A percentile compares a stretch with the other conserved stretches of the same genome.
phyloP scores from a whole-genome alignment of 2,888 invertebrate species.

The Kuschelorhynchus macadamiae region DNA sequence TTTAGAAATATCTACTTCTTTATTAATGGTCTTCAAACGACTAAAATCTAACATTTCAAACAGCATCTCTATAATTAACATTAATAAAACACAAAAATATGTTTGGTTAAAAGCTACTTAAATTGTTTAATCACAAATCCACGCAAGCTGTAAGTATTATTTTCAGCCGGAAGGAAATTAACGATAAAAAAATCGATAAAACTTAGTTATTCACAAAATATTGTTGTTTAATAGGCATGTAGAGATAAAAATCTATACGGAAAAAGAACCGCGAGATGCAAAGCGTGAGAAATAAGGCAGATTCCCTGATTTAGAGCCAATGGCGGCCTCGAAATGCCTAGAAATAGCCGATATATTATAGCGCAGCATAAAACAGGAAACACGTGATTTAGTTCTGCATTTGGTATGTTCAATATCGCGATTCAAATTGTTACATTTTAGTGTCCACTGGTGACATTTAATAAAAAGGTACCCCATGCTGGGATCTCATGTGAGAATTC shows the following conservation, averaged over 20 bases:
- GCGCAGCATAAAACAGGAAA: slow-evolving; percentile 29
- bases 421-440: slow-evolving; percentile 25
- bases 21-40: too few species aligned
- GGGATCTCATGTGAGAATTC: slow-evolving; percentile 6
- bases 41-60: too few species aligned
- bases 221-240: slow-evolving; percentile 25
- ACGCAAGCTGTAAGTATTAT: too few species aligned
- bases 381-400: slow-evolving; percentile 30
- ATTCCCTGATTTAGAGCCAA: slow-evolving; percentile 46
- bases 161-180: neutral
- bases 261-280: slow-evolving; percentile 31
- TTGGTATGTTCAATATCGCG: slow-evolving; percentile 33
- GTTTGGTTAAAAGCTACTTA: too few species aligned
- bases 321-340: slow-evolving; percentile 32
- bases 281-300: slow-evolving; percentile 47
- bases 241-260: slow-evolving; percentile 31
- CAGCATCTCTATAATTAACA: too few species aligned
- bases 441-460: slow-evolving; percentile 12
- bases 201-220: slow-evolving; percentile 20
- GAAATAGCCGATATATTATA: slow-evolving; percentile 38
- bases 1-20: too few species aligned
- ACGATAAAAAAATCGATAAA: slow-evolving; percentile 18
- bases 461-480: neutral
- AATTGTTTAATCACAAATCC: too few species aligned
- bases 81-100: too few species aligned